Percentiles rank a stretch among this genome's conserved stretches.
phyloP scores from a whole-genome alignment of 2,888 invertebrate genomes.

The Athripsodes cinereus region DNA sequence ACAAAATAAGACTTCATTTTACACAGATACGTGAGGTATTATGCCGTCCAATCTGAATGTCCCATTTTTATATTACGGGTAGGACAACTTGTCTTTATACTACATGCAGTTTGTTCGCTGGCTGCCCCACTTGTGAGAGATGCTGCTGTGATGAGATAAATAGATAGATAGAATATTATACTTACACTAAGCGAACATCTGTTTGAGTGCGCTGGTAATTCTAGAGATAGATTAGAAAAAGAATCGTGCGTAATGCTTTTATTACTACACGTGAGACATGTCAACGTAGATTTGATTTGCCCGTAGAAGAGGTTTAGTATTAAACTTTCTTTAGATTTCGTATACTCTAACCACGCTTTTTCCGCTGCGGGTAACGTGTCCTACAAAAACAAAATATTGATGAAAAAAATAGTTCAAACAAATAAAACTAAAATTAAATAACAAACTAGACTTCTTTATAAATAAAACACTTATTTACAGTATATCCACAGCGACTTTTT shows the following conservation, averaged over 20 bases:
- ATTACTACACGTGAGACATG: slow-evolving; percentile 66
- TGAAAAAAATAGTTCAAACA: too few relatives aligned
- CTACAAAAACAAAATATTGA: slow-evolving; percentile 31
- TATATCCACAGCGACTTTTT: too few relatives aligned
- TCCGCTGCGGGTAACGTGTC: slow-evolving; percentile 43
- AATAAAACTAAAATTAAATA: too few relatives aligned
- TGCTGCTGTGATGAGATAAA: slow-evolving; percentile 46
- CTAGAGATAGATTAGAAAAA: slow-evolving; percentile 79
- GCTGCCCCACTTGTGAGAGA: too few relatives aligned
- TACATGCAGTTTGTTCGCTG: too few relatives aligned
- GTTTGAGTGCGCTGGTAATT: slow-evolving; percentile 58
- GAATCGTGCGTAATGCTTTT: slow-evolving; percentile 81
- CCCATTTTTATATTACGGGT: too few relatives aligned
- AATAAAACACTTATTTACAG: too few relatives aligned
- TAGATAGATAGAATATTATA: slow-evolving; percentile 23
- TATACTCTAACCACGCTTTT: slow-evolving; percentile 68
- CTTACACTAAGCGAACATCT: slow-evolving; percentile 59
- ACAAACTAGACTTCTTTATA: too few relatives aligned
- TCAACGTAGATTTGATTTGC: slow-evolving; percentile 75
- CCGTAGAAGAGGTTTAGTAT: slow-evolving; percentile 79
- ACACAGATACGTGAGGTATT: too few relatives aligned
- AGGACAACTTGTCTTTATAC: too few relatives aligned
- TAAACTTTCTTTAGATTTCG: slow-evolving; percentile 62
- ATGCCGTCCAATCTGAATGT: too few relatives aligned
- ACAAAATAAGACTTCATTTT: too few relatives aligned